Conservation (phyloP, 2,113 vertebrate species). For the Cyanoderma ruficeps region DNA sequence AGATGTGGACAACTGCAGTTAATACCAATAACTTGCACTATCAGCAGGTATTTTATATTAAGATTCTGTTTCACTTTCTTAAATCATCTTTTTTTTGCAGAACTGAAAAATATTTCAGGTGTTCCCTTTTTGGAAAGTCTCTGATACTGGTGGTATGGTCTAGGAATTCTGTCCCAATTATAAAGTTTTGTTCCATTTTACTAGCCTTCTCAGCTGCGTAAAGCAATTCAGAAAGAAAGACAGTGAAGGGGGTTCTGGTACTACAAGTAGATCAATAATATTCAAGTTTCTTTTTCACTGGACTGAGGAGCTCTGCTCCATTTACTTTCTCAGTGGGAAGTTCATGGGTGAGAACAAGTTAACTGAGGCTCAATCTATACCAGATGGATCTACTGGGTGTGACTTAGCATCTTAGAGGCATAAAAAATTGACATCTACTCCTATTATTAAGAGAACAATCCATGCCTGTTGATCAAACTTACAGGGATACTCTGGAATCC, state of each 20-base stretch:
- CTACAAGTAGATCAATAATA: not conserved
- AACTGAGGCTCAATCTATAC: conserved; percentile 24
- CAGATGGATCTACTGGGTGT: conserved; percentile 41
- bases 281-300: conserved; percentile 1
- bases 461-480: not conserved
- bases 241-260: not conserved
- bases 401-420: not conserved
- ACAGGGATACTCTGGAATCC: not conserved
- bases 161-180: not conserved
- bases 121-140: not conserved
- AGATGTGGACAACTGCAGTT: not conserved
- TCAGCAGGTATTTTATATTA: not conserved
- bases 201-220: not conserved
- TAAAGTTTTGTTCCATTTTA: not conserved
- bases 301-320: not conserved
- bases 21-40: not conserved
- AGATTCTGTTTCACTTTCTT: not conserved
- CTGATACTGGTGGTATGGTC: not conserved
- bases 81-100: not conserved
- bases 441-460: not conserved
- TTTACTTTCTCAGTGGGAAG: conserved; percentile 43
- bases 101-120: not conserved
- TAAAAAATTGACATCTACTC: conserved; percentile 46
- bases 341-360: conserved; percentile 56
- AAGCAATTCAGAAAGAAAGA: conserved; percentile 39